Conservation (phyloP, 2,797 vertebrate genomes). For the Micropoecilia bifurca region DNA sequence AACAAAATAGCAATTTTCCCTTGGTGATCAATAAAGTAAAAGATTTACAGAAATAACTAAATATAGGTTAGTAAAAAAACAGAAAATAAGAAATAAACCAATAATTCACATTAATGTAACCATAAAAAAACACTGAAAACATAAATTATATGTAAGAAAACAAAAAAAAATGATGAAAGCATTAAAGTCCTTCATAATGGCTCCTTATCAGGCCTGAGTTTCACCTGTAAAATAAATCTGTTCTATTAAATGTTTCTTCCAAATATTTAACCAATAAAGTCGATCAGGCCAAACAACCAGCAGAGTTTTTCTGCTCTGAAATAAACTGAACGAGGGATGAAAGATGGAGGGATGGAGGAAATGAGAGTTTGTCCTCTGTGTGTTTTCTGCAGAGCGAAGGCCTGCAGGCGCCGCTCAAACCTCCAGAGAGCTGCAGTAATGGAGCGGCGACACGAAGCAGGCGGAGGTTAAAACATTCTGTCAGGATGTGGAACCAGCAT, state of each 20-base stretch:
- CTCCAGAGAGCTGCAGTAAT: constrained; percentile 38
- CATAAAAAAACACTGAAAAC: neutral
- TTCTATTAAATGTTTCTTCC: neutral
- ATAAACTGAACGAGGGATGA: neutral
- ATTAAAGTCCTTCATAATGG: neutral
- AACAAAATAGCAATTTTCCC: too few species aligned
- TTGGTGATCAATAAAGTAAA: too few species aligned
- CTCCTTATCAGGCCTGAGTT: neutral
- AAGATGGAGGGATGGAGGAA: neutral
- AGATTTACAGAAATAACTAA: neutral
- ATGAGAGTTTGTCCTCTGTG: constrained; percentile 1
- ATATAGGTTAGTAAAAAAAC: neutral
- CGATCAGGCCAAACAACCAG: neutral
- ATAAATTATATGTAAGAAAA: neutral
- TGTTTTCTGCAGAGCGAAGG: constrained; percentile 4
- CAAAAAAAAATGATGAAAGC: neutral
- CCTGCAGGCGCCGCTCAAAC: constrained; percentile 30
- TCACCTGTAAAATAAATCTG: neutral
- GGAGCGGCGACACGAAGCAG: constrained; percentile 8
- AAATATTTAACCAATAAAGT: neutral
- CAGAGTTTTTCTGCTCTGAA: neutral
- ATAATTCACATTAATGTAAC: neutral
- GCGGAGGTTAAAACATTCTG: constrained; percentile 10
- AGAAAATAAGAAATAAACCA: neutral
- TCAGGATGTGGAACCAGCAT: neutral